Evolutionary conservation across 2,113 vertebrate species (phyloP).

Genomic region (Archocentrus centrarchus): DNA sequence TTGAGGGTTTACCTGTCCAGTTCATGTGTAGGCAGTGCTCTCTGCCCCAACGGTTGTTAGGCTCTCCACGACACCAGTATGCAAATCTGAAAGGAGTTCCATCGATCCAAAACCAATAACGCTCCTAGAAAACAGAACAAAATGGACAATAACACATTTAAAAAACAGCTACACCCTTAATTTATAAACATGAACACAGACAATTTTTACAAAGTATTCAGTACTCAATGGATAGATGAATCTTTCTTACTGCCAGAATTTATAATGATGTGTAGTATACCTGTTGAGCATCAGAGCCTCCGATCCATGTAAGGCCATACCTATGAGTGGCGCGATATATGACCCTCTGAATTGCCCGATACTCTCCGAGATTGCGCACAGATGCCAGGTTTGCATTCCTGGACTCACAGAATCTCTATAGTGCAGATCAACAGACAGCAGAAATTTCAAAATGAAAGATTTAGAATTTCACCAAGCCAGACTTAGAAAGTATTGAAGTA

Average conservation of each 20-base stretch:
- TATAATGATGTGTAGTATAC: not conserved
- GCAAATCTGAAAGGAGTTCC: not conserved
- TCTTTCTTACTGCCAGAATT: not conserved
- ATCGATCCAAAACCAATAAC: not conserved
- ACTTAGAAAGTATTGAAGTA: not conserved
- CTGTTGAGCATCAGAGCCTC: not conserved
- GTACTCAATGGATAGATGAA: too few relatives aligned
- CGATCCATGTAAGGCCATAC: not conserved
- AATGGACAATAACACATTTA: not conserved
- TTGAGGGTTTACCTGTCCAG: not conserved
- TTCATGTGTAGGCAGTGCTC: not conserved
- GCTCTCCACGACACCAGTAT: not conserved
- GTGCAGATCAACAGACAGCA: not conserved
- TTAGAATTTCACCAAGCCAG: not conserved
- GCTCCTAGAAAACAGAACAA: not conserved
- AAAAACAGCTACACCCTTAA: not conserved
- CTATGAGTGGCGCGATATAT: not conserved
- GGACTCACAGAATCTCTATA: not conserved
- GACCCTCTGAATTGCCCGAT: not conserved
- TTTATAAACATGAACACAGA: too few relatives aligned
- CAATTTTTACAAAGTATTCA: too few relatives aligned
- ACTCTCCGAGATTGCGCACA: too few relatives aligned
- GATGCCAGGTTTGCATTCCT: not conserved
- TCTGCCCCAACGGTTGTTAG: rapidly evolving
- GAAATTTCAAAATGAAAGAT: not conserved